Conservation (phyloP, 2,888 invertebrate genomes). For the Urechis unicinctus region DNA sequence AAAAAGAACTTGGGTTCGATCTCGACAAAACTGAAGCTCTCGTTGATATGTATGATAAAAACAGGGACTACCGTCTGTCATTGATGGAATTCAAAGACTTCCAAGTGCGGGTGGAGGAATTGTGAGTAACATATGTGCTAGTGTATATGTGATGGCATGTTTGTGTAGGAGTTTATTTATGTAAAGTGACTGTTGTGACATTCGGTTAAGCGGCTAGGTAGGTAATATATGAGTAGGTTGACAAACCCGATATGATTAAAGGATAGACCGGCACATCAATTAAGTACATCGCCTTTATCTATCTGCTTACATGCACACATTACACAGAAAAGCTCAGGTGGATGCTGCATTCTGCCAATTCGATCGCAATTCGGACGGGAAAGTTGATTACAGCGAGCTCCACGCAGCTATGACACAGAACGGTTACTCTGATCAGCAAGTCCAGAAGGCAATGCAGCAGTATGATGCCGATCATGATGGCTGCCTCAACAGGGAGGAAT, state of each 20-base stretch:
- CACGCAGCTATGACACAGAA: conserved; percentile 14
- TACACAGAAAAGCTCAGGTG: conserved; percentile 17
- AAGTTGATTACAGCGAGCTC: conserved; percentile 11
- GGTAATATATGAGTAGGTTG: too few species aligned
- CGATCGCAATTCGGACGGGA: conserved; percentile 17
- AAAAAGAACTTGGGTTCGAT: conserved; percentile 18
- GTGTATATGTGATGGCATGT: background rate
- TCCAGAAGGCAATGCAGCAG: conserved; percentile 11
- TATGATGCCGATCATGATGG: conserved; percentile 18
- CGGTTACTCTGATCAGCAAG: conserved; percentile 13
- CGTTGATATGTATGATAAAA: conserved; percentile 20
- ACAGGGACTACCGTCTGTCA: conserved; percentile 21
- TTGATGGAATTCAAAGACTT: conserved; percentile 20
- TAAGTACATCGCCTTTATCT: background rate
- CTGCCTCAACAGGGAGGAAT: conserved; percentile 15
- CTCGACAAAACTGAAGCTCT: conserved; percentile 19
- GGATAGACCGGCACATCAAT: background rate
- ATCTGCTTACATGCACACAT: background rate
- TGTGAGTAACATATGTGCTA: conserved; percentile 13
- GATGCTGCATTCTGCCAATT: conserved; percentile 16
- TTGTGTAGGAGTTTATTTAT: too few species aligned
- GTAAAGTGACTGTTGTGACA: too few species aligned
- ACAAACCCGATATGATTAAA: background rate
- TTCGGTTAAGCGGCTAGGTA: too few species aligned
- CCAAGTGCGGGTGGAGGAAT: conserved; percentile 13